Evolutionary conservation across 2,113 vertebrate species (phyloP), one percentile per base, ranked within the genome.

Genomic region (Osmerus eperlanus): DNA sequence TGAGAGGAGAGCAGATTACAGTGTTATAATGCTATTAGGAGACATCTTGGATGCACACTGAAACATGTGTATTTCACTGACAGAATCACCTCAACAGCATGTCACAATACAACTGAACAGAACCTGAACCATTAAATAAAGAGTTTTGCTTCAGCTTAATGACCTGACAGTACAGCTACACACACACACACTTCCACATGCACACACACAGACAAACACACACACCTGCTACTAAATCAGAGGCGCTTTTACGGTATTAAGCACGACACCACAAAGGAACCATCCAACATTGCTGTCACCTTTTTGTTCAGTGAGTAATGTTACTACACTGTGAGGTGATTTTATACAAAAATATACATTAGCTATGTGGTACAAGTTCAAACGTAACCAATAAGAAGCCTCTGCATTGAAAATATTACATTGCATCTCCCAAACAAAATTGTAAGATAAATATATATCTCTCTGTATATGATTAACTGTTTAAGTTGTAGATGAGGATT

Each of bases 391-490:
- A 32, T 85, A 71, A 62, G 23, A 71, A 47, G 62, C 78, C 68
- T 73, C 64, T 62, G 58, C 86, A 86, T 85, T 83, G 85, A 90
- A 90, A 82, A 76, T 83, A 81, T 71, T 56, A 66, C 58, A 69
- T 70, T 28, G 61, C 29, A 52, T 75, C 79, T 72, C 68, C 68
- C 32, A 72, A 79, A 69, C 80, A 72, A 52, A 60, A 55, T 41
- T 82, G 72, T 89, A 70, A 85, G 85, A 89, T 89, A 88, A 86
- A 88, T 84, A 88, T 84, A 80, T 75, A 64, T 59, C 68, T 63
- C 59, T 54, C 70, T 85, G 60, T 71, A 72, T 71, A 68, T 28
- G 64, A 84, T 81, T 78, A 81, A 71, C 75, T 84, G 79, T 86
- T 86, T 84, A 72, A 78, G 71, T 88, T 66, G 83, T 78, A 21